phyloP scores from a whole-genome alignment of 2,113 vertebrate species.

The Platichthys stellatus region DNA sequence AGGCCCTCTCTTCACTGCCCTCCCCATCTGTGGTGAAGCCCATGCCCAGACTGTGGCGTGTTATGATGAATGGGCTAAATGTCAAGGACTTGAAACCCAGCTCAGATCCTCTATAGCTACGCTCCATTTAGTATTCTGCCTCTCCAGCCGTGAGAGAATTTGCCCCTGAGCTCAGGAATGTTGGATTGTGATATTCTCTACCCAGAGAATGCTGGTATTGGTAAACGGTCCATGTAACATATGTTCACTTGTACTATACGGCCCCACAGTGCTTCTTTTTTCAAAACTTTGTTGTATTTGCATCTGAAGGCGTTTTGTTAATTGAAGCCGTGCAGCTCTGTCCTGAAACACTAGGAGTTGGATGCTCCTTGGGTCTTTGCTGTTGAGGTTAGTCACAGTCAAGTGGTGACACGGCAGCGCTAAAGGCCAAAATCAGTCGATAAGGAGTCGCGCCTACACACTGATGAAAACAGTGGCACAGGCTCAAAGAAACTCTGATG shows the following conservation, averaged over 20 bases:
- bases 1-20: slow-evolving; percentile 63
- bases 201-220: slow-evolving; percentile 3
- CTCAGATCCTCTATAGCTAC: slow-evolving; percentile 65
- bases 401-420: slow-evolving; percentile 40
- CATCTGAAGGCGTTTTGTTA: slow-evolving; percentile 2
- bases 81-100: slow-evolving; percentile 77
- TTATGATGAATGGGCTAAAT: slow-evolving; percentile 81
- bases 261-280: background rate
- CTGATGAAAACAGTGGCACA: slow-evolving; percentile 59
- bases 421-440: slow-evolving; percentile 56
- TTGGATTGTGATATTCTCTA: slow-evolving; percentile 30
- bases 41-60: slow-evolving; percentile 64
- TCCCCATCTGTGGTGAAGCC: slow-evolving; percentile 63
- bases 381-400: slow-evolving; percentile 58
- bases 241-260: background rate
- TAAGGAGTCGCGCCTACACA: slow-evolving; percentile 52
- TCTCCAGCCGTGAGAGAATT: slow-evolving; percentile 46
- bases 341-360: slow-evolving; percentile 30
- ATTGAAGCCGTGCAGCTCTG: slow-evolving; percentile 3
- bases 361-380: slow-evolving; percentile 36
- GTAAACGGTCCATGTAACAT: slow-evolving; percentile 29
- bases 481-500: slow-evolving; percentile 66
- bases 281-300: no score
- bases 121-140: slow-evolving; percentile 65
- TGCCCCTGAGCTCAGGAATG: slow-evolving; percentile 41